These are phyloP conservation scores for Scatophagus argus DNA, from an alignment of 2,113 vertebrate genomes.

Conservation along the genomic window DNA sequence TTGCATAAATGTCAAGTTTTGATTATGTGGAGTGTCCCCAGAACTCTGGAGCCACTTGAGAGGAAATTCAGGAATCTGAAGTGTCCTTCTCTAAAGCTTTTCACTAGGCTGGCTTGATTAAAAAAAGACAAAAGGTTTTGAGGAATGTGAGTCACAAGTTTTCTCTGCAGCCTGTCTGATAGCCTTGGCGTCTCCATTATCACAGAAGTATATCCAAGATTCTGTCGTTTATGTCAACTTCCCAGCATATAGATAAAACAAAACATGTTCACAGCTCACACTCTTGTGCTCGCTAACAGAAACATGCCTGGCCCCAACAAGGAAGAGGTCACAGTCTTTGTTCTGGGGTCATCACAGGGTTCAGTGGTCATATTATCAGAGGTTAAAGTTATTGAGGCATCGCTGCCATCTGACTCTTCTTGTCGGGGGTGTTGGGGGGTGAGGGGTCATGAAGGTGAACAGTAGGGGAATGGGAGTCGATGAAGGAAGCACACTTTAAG, in stretches of 20 bases:
- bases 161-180: neutral
- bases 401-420: slow-evolving; percentile 44
- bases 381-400: slow-evolving; percentile 52
- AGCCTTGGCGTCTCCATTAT: neutral
- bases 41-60: slow-evolving; percentile 42
- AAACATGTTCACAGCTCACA: slow-evolving; percentile 5
- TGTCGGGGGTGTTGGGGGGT: slow-evolving; percentile 13
- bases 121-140: slow-evolving; percentile 29
- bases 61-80: slow-evolving; percentile 62
- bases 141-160: slow-evolving; percentile 20
- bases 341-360: slow-evolving; percentile 40
- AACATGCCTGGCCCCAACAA: slow-evolving; percentile 25
- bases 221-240: neutral
- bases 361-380: slow-evolving; percentile 48
- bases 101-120: slow-evolving; percentile 23
- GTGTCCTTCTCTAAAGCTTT: slow-evolving; percentile 37
- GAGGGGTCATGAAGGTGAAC: slow-evolving; percentile 52
- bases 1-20: slow-evolving; percentile 44
- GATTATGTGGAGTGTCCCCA: slow-evolving; percentile 49
- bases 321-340: slow-evolving; percentile 61
- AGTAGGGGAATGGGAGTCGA: slow-evolving; percentile 56
- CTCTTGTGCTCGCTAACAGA: slow-evolving; percentile 31
- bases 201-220: slow-evolving; percentile 14
- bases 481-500: slow-evolving; percentile 42
- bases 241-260: slow-evolving; percentile 1